Evolutionary conservation across 2,113 vertebrate species (phyloP), one percentile per base, ranked within the genome.

Genomic region (Phocoena sinus): DNA sequence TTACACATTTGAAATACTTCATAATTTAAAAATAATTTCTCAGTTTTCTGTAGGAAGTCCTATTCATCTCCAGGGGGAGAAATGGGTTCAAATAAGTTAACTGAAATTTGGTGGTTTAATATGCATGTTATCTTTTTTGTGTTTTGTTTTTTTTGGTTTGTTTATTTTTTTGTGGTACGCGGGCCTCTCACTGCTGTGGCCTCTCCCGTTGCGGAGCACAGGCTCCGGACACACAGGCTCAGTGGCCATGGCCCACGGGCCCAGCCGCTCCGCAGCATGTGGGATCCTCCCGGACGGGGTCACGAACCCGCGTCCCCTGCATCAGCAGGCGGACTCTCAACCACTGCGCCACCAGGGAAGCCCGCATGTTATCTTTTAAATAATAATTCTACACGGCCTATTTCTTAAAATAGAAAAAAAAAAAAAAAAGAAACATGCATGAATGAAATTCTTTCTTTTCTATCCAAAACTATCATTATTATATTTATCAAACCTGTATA

Each of bases 381-480:
- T 53, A 63, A 83, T 28, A 93, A 93, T 63, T 86, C 9, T 60
- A 76, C 15, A 63, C 47, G 47, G 6, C 38, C 23, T 84, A 70
- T 67, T 80, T 44, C 70, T 88, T 94, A 53, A 85, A 96, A 92
- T 33, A 74, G 31, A 67, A 80, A 63, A 95, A 77, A 76, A 41
- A 74, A 41, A 44, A 83, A 60, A 28, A 47, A 47, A 50, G 11
- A 91, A 94, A 77, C 44, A 58, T 38, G 50, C 36, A 63, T 90
- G 82, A 82, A 73, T 83, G 53, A 95, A 84, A 91, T 81, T 56
- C n/a, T 91, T 73, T 67, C 31, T 93, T 41, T 44, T 88, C 68
- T 93, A 26, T 13, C 14, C 47, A 41, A 83, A 38, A 68, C 17
- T 77, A 21, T 36, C n/a, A 82, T 44, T 60, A 89, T 58, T 68